Conservation (phyloP, 2,888 invertebrate species). For the Plagiodera versicolora region DNA sequence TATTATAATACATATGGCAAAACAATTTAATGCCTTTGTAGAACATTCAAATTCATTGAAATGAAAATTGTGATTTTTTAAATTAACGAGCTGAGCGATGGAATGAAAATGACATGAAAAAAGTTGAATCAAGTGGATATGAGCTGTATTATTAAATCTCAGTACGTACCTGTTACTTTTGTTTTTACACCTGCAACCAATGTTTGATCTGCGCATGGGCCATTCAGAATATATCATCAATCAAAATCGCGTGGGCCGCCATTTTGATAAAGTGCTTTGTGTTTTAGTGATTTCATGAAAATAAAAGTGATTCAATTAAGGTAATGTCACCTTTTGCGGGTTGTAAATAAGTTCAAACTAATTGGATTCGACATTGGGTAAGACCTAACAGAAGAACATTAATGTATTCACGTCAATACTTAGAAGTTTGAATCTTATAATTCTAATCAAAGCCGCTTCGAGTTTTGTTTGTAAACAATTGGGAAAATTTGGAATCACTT, state of each 20-base stretch:
- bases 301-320: slow-evolving; percentile 30
- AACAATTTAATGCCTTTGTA: too few relatives aligned
- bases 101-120: too few relatives aligned
- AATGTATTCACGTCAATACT: slow-evolving; percentile 16
- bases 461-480: slow-evolving; percentile 38
- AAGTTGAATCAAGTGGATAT: too few relatives aligned
- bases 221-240: slow-evolving; percentile 40
- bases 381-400: slow-evolving; percentile 19
- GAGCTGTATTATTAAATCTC: too few relatives aligned
- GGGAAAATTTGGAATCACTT: slow-evolving; percentile 17
- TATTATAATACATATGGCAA: too few relatives aligned
- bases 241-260: slow-evolving; percentile 54
- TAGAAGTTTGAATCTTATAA: neutral
- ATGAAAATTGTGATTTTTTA: too few relatives aligned
- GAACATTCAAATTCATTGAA: too few relatives aligned
- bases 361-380: slow-evolving; percentile 30
- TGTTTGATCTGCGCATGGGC: slow-evolving; percentile 37
- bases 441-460: slow-evolving; percentile 31
- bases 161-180: too few relatives aligned
- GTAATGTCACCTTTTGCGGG: slow-evolving; percentile 22
- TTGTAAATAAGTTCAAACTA: slow-evolving; percentile 11
- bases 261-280: slow-evolving; percentile 53
- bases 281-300: slow-evolving; percentile 38
- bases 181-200: slow-evolving; percentile 21
- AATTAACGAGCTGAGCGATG: too few relatives aligned